Base-by-base conservation (phyloP, 2,888 invertebrate species). In the Dryococelus australis region DNA sequence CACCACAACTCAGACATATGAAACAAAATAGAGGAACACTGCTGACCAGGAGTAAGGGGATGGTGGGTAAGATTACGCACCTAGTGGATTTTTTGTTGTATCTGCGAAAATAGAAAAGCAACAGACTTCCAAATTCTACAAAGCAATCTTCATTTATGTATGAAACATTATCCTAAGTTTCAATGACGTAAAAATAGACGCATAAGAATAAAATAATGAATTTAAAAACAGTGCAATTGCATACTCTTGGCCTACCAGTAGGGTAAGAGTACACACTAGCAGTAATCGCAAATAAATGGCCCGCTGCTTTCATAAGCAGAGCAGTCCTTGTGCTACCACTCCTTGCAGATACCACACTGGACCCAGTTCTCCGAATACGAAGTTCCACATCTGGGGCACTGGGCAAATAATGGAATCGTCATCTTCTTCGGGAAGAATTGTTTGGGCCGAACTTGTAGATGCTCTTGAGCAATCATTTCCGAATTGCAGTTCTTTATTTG, bases 341-440 rank as follows among this genome's bases (percentile, higher is more conserved):
- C n/a, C n/a, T n/a, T n/a, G n/a, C n/a, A n/a, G n/a, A n/a, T n/a
- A n/a, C n/a, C n/a, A n/a, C n/a, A n/a, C n/a, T n/a, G n/a, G n/a
- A n/a, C n/a, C n/a, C n/a, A n/a, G n/a, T n/a, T n/a, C n/a, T n/a
- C n/a, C n/a, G n/a, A n/a, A n/a, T n/a, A 65, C 6, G 65, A 65
- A 65, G n/a, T 35, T 35, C 83, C 43, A 28, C 83, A 83, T 83
- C 83, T n/a, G n/a, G n/a, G n/a, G n/a, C n/a, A n/a, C 83, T 83
- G 83, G 28, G 43, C 83, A 83, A 43, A 26, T 43, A 83, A 43
- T 27, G 83, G 65, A 83, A 26, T 83, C 83, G 4, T 83, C 83
- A 9, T 26, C 27, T 27, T 83, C 43, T 83, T 83, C 27, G 16
- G 65, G 24, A 65, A 26, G 20, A 16, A 43, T 26, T 27, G 28